Evolutionary conservation across 92 coral and sea anemone genomes (phyloP).

Genomic region (Isaurus tuberculatus): DNA sequence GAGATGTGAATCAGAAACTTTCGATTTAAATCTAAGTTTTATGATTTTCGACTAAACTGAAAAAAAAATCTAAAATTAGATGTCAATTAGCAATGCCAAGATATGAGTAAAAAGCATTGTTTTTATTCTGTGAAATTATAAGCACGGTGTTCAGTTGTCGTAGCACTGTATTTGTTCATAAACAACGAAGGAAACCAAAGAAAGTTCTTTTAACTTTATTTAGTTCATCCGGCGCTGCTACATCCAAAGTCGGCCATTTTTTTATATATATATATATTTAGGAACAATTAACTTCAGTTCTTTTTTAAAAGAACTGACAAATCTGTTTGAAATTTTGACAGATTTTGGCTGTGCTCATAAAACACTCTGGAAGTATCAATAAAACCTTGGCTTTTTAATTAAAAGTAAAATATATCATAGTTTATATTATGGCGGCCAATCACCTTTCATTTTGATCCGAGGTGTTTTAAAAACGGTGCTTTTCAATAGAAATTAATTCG

Average conservation of each 20-base stretch:
- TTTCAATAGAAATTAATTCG: neutral
- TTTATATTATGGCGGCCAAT: neutral
- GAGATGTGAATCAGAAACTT: too few relatives aligned
- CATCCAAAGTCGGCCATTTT: neutral
- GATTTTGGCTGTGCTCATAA: conserved; percentile 6
- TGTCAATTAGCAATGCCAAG: neutral
- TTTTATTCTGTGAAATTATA: neutral
- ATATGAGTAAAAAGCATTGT: neutral
- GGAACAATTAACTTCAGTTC: neutral
- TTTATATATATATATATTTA: neutral
- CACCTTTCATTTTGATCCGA: neutral
- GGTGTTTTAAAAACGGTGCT: neutral
- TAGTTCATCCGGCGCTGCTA: neutral
- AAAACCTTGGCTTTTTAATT: conserved; percentile 22
- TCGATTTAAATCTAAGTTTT: neutral
- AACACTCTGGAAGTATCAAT: neutral
- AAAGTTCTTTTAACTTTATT: too few relatives aligned
- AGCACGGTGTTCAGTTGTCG: neutral
- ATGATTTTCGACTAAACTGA: neutral
- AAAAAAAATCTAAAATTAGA: neutral
- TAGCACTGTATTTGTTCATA: neutral
- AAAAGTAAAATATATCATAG: neutral
- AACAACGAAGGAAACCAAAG: too few relatives aligned
- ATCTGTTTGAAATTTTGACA: neutral
- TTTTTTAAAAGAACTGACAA: neutral